phyloP scores from a whole-genome alignment of 2,888 invertebrate genomes.

The Lasioglossum morio region DNA sequence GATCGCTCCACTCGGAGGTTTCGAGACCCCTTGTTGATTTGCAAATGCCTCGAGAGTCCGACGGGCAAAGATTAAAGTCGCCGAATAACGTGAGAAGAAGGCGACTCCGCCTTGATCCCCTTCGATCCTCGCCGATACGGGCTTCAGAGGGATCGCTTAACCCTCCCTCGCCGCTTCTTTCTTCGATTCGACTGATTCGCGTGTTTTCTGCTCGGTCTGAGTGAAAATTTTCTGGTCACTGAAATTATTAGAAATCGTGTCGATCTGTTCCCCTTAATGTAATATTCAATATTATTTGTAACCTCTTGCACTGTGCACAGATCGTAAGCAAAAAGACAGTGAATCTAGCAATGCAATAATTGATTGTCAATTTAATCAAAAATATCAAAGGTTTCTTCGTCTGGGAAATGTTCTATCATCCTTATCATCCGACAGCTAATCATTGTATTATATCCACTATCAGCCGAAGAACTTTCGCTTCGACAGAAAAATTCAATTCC shows the following conservation, averaged over 20 bases:
- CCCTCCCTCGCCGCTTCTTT: not conserved
- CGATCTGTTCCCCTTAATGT: too few species aligned
- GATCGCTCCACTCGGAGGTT: not conserved
- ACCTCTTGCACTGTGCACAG: too few species aligned
- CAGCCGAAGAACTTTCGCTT: not conserved
- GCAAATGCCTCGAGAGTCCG: not conserved
- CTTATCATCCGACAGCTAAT: not conserved
- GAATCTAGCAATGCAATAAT: too few species aligned
- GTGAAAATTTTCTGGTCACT: not conserved
- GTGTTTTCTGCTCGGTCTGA: not conserved
- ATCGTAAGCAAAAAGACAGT: too few species aligned
- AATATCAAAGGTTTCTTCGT: not conserved
- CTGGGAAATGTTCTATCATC: not conserved
- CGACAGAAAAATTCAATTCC: not conserved
- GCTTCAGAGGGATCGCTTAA: not conserved
- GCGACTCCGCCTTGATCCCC: not conserved
- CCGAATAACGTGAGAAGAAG: not conserved
- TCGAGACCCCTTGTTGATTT: slow-evolving; percentile 4
- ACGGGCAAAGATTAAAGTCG: not conserved
- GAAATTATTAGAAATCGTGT: not conserved
- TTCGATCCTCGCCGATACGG: not conserved
- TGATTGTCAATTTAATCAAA: not conserved
- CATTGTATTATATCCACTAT: not conserved
- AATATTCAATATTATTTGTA: too few species aligned
- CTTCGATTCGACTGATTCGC: not conserved